These are phyloP conservation scores for Deilephila porcellus DNA, from an alignment of 2,888 invertebrate genomes.

Conservation along the genomic window DNA sequence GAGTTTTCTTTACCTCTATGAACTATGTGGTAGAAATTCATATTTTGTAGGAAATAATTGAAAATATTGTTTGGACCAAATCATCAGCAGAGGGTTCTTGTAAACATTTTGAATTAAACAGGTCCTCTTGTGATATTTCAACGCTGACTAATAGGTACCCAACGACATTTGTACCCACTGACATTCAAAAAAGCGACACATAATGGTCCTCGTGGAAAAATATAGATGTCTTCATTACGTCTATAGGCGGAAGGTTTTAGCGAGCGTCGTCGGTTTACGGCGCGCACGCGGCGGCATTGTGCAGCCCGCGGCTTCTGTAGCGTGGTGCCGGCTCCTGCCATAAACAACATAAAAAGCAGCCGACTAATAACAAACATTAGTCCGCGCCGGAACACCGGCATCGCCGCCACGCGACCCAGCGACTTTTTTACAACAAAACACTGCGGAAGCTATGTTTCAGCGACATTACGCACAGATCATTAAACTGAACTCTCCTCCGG, in stretches of 20 bases:
- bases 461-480: slow-evolving; percentile 80
- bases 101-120: too few species aligned
- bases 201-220: background rate
- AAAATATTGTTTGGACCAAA: too few species aligned
- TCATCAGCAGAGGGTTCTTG: too few species aligned
- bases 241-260: slow-evolving; percentile 17
- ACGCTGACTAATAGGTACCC: too few species aligned
- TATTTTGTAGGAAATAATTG: too few species aligned
- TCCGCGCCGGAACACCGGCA: slow-evolving; percentile 55
- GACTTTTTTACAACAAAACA: slow-evolving; percentile 78
- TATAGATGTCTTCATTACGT: slow-evolving; percentile 21
- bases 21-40: too few species aligned
- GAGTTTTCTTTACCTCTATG: too few species aligned
- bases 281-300: slow-evolving; percentile 12
- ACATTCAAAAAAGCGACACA: background rate
- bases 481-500: slow-evolving; percentile 67
- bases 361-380: slow-evolving; percentile 45
- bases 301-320: background rate
- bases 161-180: too few species aligned
- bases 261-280: slow-evolving; percentile 8
- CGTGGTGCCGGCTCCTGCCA: slow-evolving; percentile 34
- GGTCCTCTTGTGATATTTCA: too few species aligned
- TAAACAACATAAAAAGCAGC: slow-evolving; percentile 45
- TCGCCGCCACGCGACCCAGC: slow-evolving; percentile 54
- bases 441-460: slow-evolving; percentile 77